A percentile compares a stretch with the other conserved stretches of the same genome.
phyloP scores from a whole-genome alignment of 2,113 vertebrate genomes.

The Neodontobutis hainanensis region DNA sequence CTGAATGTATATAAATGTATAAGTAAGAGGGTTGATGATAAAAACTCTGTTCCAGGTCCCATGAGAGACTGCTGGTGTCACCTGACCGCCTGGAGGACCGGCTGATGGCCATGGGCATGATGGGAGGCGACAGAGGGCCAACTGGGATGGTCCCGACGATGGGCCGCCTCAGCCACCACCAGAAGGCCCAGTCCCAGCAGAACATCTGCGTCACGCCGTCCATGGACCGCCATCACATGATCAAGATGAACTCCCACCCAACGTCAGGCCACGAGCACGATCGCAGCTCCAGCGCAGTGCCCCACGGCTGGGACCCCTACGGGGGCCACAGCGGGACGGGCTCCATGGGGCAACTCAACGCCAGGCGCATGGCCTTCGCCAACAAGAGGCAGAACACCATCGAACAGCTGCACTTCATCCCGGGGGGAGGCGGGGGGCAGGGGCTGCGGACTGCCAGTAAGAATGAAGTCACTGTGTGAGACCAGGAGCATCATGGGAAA shows the following conservation, averaged over 20 bases:
- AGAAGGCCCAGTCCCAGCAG: constrained; percentile 86
- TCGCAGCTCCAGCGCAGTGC: constrained; percentile 52
- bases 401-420: constrained; percentile 90
- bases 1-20: too few relatives aligned
- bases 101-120: constrained; percentile 62
- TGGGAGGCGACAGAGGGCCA: constrained; percentile 42
- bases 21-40: not conserved
- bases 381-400: constrained; percentile 87
- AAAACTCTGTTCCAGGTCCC: constrained; percentile 59
- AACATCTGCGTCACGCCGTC: constrained; percentile 84
- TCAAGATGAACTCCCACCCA: constrained; percentile 89
- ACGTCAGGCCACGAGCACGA: constrained; percentile 78
- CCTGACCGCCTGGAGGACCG: constrained; percentile 72
- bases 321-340: constrained; percentile 40
- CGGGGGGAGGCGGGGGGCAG: constrained; percentile 76
- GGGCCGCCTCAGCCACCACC: constrained; percentile 78
- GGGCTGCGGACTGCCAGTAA: constrained; percentile 84
- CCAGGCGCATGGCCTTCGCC: constrained; percentile 85
- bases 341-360: constrained; percentile 63
- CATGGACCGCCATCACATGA: constrained; percentile 86
- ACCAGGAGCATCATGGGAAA: constrained; percentile 8
- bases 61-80: constrained; percentile 75
- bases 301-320: constrained; percentile 72
- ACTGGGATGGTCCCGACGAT: constrained; percentile 72
- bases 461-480: constrained; percentile 90